Evolutionary conservation across 92 coral and sea anemone genomes (phyloP).

Genomic region (Ricordea florida): DNA sequence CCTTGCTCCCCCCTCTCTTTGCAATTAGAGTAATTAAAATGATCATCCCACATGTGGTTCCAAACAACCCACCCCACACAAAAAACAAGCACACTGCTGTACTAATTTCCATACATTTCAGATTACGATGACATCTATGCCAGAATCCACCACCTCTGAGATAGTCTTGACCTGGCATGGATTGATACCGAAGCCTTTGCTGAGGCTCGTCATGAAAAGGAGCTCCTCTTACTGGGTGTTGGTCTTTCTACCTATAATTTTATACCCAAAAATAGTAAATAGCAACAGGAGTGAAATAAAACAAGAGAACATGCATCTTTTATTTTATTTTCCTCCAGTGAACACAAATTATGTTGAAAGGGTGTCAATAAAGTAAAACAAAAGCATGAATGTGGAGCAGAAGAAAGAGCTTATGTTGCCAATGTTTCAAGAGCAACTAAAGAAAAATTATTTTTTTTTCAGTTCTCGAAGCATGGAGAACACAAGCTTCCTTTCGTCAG

Average conservation of each 20-base stretch:
- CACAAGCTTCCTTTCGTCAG: constrained; percentile 54
- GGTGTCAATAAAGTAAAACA: constrained; percentile 35
- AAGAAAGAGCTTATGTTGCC: constrained; percentile 32
- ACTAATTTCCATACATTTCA: constrained; percentile 42
- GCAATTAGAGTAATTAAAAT: constrained; percentile 37
- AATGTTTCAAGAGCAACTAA: constrained; percentile 24
- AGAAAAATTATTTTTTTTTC: constrained; percentile 31
- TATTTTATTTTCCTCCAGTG: constrained; percentile 38
- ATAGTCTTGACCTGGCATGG: constrained; percentile 52
- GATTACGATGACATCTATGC: constrained; percentile 65
- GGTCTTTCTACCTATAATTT: not conserved
- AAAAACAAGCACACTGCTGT: constrained; percentile 39
- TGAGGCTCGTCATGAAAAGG: constrained; percentile 31
- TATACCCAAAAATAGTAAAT: constrained; percentile 26
- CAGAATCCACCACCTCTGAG: constrained; percentile 39
- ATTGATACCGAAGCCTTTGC: constrained; percentile 49
- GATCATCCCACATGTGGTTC: constrained; percentile 49
- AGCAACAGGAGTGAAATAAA: constrained; percentile 45
- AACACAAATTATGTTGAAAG: constrained; percentile 25
- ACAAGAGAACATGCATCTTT: constrained; percentile 46
- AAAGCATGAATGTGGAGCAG: constrained; percentile 40
- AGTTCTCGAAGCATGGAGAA: constrained; percentile 31
- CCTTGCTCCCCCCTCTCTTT: constrained; percentile 25
- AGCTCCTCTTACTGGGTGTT: constrained; percentile 58
- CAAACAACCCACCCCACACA: constrained; percentile 35